Evolutionary conservation across 1,140 invertebrate genomes (phyloP), one percentile per base, ranked within the genome.

Genomic region (Hyles euphorbiae): DNA sequence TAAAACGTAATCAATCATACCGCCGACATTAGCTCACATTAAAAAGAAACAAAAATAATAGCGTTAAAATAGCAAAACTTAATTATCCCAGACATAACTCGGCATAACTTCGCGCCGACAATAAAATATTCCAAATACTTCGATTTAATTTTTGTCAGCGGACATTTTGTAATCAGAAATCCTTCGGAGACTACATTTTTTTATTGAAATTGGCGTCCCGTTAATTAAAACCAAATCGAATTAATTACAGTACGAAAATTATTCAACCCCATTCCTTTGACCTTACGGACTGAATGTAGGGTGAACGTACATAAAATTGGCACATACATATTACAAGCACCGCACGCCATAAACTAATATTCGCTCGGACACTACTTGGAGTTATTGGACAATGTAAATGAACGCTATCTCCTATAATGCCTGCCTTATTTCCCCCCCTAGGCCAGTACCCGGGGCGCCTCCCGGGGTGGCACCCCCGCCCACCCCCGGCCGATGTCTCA

Each of bases 341-440:
- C 70, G 78, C 74, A 79, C 74, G 71, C 77, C 81, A 83, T 88
- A 88, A 86, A 86, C 81, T 85, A 86, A 88, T 88, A 88, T 83
- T 81, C 83, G 83, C 69, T 78, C 75, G 85, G 82, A 87, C 85
- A 85, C 85, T 86, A 84, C 85, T 88, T 85, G 79, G 81, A 88
- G 82, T 86, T 88, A 88, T 88, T 86, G 85, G 82, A 88, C 83
- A 88, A 86, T 86, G 85, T 88, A 88, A 88, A 88, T 86, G 85
- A 86, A 88, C 83, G 83, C 78, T 86, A 84, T 87, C 81, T 86
- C 78, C 81, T 84, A 86, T 88, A 88, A 88, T 86, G 83, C 84
- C 75, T 79, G 76, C 80, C 81, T 84, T 83, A 83, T 81, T 83
- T 78, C 78, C 76, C 76, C 81, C 80, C 56, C 65, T 72, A 70